Percentiles rank a stretch among this genome's conserved stretches.
Evolutionary conservation across 2,113 vertebrate genomes (phyloP).

Genomic region (Mohoua ochrocephala): DNA sequence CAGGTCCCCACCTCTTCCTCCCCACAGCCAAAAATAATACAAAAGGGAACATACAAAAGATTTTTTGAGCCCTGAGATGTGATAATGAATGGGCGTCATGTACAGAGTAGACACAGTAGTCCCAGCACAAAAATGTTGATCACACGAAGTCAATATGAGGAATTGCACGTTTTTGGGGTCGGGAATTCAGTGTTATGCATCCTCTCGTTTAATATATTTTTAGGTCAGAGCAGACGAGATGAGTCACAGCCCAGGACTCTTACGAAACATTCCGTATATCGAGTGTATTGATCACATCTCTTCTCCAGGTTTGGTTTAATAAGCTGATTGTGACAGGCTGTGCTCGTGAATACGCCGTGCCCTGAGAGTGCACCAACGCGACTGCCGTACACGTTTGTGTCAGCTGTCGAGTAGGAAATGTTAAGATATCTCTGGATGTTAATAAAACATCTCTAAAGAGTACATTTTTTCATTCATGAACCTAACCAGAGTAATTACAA

Average conservation of each 20-base stretch:
- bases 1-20: constrained; percentile 54
- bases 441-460: not conserved
- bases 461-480: constrained; percentile 16
- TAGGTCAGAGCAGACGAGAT: constrained; percentile 3
- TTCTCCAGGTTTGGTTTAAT: not conserved
- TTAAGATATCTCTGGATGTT: not conserved
- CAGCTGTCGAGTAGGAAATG: not conserved
- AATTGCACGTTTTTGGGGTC: not conserved
- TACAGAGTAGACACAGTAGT: not conserved
- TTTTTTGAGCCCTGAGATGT: constrained; percentile 29
- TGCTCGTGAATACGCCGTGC: not conserved
- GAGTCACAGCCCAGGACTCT: not conserved
- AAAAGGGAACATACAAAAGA: constrained; percentile 36
- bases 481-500: constrained; percentile 24
- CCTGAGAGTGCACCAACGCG: rapidly evolving
- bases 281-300: not conserved
- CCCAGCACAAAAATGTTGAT: not conserved
- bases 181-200: not conserved
- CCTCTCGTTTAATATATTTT: not conserved
- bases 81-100: constrained; percentile 9
- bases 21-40: constrained; percentile 52
- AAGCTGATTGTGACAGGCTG: not conserved
- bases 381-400: not conserved
- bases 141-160: not conserved
- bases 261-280: not conserved